Evolutionary conservation across 2,888 invertebrate species (phyloP), one percentile per base, ranked within the genome.

Genomic region (Steinernema hermaphroditum): DNA sequence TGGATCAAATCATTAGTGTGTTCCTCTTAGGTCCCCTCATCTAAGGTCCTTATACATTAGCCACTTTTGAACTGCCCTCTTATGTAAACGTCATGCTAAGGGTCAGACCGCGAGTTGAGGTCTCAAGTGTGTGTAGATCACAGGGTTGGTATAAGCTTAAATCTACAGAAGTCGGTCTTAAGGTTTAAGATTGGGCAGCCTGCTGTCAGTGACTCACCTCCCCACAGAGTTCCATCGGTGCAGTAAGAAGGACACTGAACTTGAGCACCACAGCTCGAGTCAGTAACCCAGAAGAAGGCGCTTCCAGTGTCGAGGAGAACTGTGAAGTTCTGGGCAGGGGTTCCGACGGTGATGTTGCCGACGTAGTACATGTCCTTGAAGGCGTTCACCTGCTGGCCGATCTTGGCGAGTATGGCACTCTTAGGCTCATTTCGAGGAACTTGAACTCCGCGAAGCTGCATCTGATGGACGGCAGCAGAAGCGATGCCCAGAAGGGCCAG

Each of bases 231-330:
- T 46, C n/a, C 46, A 27, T 24, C 54, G 32, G 73, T 41, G 29
- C 27, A 37, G 68, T 73, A 22, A 34, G 37, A 16, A 29, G 73
- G 72, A 37, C 69, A 41, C 37, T 9, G 43, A 14, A 27, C 19
- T 32, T 41, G n/a, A 24, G 29, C n/a, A 19, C 77, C 75, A 62
- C 82, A 82, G 8, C 74, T 77, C 54, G 72, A 70, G 62, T 81
- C 81, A 16, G 80, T 78, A 50, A 81, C 75, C 81, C 81, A 81
- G 29, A 81, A 72, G 54, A 80, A 80, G 32, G 81, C 72, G 9
- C 70, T 54, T 9, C 54, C 97, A 0, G 97, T 97, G 89, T 97
- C 97, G 89, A 97, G 97, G 72, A 97, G 92, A 76, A 97, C 96
- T 37, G 86, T 85, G 85, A 89, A 89, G 1, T 74, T 72, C 80